A percentile compares a stretch with the other conserved stretches of the same genome.
phyloP scores from a whole-genome alignment of 2,113 vertebrate genomes.

The Cinclus cinclus region DNA sequence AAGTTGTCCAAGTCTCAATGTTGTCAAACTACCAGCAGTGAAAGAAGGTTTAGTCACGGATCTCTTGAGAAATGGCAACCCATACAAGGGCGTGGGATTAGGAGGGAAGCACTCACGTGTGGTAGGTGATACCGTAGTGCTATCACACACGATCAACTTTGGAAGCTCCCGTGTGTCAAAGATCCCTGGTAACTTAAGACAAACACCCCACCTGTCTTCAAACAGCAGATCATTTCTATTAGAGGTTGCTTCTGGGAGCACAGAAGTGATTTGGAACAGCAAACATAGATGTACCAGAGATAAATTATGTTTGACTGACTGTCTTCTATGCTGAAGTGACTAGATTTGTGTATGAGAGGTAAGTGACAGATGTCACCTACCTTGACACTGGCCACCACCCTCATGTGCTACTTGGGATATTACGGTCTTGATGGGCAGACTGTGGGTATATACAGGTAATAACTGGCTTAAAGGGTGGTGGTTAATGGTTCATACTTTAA shows the following conservation, averaged over 20 bases:
- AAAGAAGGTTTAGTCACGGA: not conserved
- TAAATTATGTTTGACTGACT: not conserved
- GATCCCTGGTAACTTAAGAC: not conserved
- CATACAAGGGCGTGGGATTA: not conserved
- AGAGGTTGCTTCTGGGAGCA: not conserved
- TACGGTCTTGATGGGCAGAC: rapidly evolving
- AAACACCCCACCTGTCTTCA: not conserved
- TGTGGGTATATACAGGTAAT: not conserved
- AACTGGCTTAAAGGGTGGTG: not conserved
- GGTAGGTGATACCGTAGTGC: not conserved
- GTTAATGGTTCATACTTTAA: not conserved
- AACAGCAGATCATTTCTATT: not conserved
- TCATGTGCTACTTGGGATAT: not conserved
- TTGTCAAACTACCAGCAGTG: not conserved
- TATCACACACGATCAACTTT: not conserved
- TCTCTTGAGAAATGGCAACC: not conserved
- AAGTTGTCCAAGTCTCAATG: not conserved
- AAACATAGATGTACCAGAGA: not conserved
- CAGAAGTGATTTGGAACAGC: not conserved
- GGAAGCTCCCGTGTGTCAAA: not conserved
- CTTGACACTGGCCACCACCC: not conserved
- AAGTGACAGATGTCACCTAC: not conserved
- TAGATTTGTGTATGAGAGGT: not conserved
- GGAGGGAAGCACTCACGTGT: not conserved
- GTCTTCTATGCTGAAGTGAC: not conserved